Base-by-base conservation (phyloP, 2,113 vertebrate species). In the Fregetta grallaria region DNA sequence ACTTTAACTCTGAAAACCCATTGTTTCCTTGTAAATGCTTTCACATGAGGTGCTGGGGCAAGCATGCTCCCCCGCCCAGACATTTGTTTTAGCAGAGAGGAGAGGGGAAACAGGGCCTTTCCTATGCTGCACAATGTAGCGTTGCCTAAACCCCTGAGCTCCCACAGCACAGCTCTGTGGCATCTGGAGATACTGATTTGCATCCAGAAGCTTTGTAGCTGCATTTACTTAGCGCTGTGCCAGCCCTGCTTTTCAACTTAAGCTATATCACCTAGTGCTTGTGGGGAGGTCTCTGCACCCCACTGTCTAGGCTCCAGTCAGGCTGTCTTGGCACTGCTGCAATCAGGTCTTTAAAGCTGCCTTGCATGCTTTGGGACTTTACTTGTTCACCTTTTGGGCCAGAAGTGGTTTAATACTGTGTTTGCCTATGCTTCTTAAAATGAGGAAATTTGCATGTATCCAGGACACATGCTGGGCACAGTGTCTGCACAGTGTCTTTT, bases 61-160 rank as follows among this genome's bases (percentile, higher is more conserved):
- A 58, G 21, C 10, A 19, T 3, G 2, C 7, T 9, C 0, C 8
- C 10, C 13, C 3, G 4, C 3, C 9, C 13, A 32, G 6, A n/a
- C 3, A 22, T 22, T 68, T 71, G 2, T 29, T 85, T 72, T 29
- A 59, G 6, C 12, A 12, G 20, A 34, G 9, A 74, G 8, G 19
- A 47, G 26, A 44, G 4, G 5, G 25, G 42, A 84, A 67, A 23
- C 2, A 63, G n/a, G 40, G 2, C 6, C 8, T 68, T 62, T 38
- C 7, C 25, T 71, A 10, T 29, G n/a, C 32, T 68, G 29, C 0
- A 0, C 32, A 65, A 2, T 11, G 8, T 13, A 49, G 23, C 3
- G 3, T 30, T 89, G 11, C 7, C 55, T 10, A 19, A 81, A 91
- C 15, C 6, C 15, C 29, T 52, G 29, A 52, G 13, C 26, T 77